These are phyloP conservation scores for Clarias gariepinus DNA, from an alignment of 2,113 vertebrate genomes.

Conservation along the genomic window DNA sequence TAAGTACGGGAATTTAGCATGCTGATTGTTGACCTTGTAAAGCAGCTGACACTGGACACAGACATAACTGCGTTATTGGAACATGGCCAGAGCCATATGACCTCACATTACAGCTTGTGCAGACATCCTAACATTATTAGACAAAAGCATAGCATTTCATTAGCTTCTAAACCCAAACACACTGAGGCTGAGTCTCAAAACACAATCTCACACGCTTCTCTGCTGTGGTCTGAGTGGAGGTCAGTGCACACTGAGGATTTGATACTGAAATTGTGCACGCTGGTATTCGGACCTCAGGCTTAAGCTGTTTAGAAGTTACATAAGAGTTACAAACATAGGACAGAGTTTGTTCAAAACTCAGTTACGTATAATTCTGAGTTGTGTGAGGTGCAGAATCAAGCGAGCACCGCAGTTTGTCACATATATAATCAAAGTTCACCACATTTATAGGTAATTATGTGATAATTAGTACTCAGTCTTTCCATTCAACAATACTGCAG, in stretches of 20 bases:
- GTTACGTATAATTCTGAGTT: neutral
- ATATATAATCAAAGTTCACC: neutral
- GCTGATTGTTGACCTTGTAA: slow-evolving; percentile 14
- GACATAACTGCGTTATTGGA: neutral
- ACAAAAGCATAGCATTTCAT: neutral
- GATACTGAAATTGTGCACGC: neutral
- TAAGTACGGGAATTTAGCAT: slow-evolving; percentile 35
- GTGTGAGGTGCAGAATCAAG: neutral
- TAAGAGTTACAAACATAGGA: neutral
- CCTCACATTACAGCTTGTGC: neutral
- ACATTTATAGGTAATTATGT: too few species aligned
- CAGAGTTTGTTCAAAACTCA: neutral
- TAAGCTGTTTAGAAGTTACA: neutral
- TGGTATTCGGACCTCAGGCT: neutral
- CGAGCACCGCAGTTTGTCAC: neutral
- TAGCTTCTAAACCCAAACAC: neutral
- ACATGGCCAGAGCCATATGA: neutral
- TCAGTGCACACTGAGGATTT: neutral
- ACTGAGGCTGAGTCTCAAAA: neutral
- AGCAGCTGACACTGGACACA: neutral
- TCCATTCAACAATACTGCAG: neutral
- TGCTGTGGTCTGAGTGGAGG: neutral
- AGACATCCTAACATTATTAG: neutral
- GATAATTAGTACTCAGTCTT: neutral
- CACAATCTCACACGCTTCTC: neutral